Evolutionary conservation across 1,140 invertebrate species (phyloP), one percentile per base, ranked within the genome.

Genomic region (Magallana gigas): DNA sequence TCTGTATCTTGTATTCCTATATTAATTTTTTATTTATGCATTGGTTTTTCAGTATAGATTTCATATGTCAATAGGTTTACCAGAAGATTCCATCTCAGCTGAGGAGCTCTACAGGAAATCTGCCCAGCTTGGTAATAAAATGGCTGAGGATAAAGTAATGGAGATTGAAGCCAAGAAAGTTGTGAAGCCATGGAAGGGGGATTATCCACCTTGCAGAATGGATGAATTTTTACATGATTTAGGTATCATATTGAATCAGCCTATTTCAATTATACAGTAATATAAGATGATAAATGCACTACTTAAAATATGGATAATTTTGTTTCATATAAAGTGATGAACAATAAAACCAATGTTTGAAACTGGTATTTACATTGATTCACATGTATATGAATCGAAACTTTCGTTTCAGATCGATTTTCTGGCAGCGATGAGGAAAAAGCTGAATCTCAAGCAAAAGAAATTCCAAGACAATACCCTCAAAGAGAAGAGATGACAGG

Each of bases 71-170:
- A 12, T 85, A 93, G 93, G 93, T 84, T 82, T 93, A 82, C 91
- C 90, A 36, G 83, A 88, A 76, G 91, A 93, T 82, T 57, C 57
- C 12, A 85, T 90, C 3, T 84, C 87, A 71, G 92, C 93, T 12
- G 83, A 88, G 56, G 85, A 91, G 14, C 85, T 93, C 57, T 93
- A 91, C 86, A 64, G 89, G 36, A 91, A 90, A 83, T 68, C 93
- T 84, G 91, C 91, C 8, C 68, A 87, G 6, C 88, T 88, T 57
- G 93, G 92, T 16, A 92, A 91, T 88, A 88, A 91, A 60, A 83
- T 90, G 23, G 92, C 92, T 5, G 85, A 87, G 59, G 29, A 85
- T 9, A 83, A 88, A 64, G 68, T 93, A 18, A 62, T 91, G 29
- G 87, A 90, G 59, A 83, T 88, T n/a, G 82, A 89, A 3, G 89